Percentiles rank a stretch among this genome's conserved stretches.
These are phyloP conservation scores for Eurosta solidaginis DNA, from an alignment of 1,140 invertebrate genomes.

Conservation along the genomic window DNA sequence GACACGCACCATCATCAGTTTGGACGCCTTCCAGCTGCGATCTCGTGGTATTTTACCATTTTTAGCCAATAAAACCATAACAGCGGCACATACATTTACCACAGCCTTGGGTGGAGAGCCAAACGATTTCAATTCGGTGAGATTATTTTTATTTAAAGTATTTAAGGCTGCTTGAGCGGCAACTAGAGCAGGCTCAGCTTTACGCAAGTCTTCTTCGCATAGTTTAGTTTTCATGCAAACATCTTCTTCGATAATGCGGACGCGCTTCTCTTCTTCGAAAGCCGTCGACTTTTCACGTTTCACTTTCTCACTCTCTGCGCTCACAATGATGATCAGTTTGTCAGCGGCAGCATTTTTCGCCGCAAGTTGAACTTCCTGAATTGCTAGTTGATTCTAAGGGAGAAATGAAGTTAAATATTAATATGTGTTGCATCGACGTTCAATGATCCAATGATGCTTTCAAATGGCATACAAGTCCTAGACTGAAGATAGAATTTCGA, in stretches of 20 bases:
- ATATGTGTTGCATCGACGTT: too few species aligned
- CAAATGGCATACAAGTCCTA: too few species aligned
- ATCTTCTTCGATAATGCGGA: slow-evolving; percentile 83
- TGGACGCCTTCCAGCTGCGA: slow-evolving; percentile 90
- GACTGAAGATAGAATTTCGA: too few species aligned
- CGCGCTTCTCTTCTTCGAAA: slow-evolving; percentile 87
- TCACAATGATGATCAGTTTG: slow-evolving; percentile 84
- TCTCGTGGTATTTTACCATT: slow-evolving; percentile 91
- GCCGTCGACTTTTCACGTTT: slow-evolving; percentile 79
- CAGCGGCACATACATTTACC: slow-evolving; percentile 84
- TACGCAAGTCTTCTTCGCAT: slow-evolving; percentile 87
- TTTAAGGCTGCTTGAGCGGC: slow-evolving; percentile 90
- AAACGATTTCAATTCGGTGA: slow-evolving; percentile 95
- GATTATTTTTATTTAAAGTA: slow-evolving; percentile 91
- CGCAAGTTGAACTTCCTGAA: slow-evolving; percentile 82
- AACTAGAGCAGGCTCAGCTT: slow-evolving; percentile 89
- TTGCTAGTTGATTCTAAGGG: slow-evolving; percentile 75
- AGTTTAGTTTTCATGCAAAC: slow-evolving; percentile 79
- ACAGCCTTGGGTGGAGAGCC: slow-evolving; percentile 84
- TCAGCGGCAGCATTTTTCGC: slow-evolving; percentile 90
- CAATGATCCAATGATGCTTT: too few species aligned
- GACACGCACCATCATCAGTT: slow-evolving; percentile 70
- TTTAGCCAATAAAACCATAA: slow-evolving; percentile 83
- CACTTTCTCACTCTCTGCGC: slow-evolving; percentile 88
- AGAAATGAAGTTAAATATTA: neutral